Percentiles rank a stretch among this genome's conserved stretches.
Conservation (phyloP, 1,140 invertebrate genomes). For the Propsilocerus akamusi region DNA sequence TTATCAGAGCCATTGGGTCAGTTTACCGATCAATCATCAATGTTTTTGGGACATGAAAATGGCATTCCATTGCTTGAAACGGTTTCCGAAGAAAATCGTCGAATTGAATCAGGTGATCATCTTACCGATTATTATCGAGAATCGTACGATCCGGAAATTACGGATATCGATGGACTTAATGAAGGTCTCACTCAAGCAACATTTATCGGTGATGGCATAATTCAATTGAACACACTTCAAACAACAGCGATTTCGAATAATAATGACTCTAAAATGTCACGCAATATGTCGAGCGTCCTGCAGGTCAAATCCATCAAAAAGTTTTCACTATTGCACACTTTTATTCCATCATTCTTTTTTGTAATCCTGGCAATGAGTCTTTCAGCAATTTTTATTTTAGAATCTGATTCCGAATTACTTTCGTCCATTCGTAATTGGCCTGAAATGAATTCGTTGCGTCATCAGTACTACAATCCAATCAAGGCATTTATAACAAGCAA, state of each 20-base stretch:
- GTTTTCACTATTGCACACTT: slow-evolving; percentile 43
- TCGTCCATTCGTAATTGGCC: slow-evolving; percentile 49
- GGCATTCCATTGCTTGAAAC: slow-evolving; percentile 35
- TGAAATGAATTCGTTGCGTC: slow-evolving; percentile 55
- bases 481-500: slow-evolving; percentile 44
- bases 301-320: slow-evolving; percentile 19
- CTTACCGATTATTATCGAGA: neutral
- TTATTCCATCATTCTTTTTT: slow-evolving; percentile 50
- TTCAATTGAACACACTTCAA: neutral
- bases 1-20: slow-evolving; percentile 33
- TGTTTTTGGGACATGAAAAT: slow-evolving; percentile 32
- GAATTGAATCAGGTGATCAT: neutral
- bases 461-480: slow-evolving; percentile 64
- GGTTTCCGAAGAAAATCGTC: slow-evolving; percentile 33
- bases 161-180: slow-evolving; percentile 18
- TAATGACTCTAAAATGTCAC: slow-evolving; percentile 8
- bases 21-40: slow-evolving; percentile 10
- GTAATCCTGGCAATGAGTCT: slow-evolving; percentile 43
- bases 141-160: slow-evolving; percentile 8
- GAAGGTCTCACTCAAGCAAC: slow-evolving; percentile 6
- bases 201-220: slow-evolving; percentile 9
- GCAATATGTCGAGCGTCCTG: slow-evolving; percentile 3
- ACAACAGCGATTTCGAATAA: slow-evolving; percentile 8
- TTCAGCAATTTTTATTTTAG: slow-evolving; percentile 44
- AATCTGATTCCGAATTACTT: slow-evolving; percentile 53